Evolutionary conservation across 1,140 invertebrate genomes (phyloP).

Genomic region (Thaumatotibia leucotreta): DNA sequence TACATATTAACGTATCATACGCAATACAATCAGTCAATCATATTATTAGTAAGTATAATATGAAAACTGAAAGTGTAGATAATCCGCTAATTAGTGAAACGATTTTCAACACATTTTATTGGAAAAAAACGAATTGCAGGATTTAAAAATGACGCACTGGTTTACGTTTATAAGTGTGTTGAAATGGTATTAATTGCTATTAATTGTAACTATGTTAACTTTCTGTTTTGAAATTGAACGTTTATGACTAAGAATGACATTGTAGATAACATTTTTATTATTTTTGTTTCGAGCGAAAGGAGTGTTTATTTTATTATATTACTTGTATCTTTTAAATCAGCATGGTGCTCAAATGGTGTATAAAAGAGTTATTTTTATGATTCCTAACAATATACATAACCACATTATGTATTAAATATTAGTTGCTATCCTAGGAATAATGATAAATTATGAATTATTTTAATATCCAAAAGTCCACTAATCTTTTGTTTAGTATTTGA

Average conservation of each 20-base stretch:
- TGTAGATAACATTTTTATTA: background rate
- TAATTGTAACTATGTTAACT: background rate
- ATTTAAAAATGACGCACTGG: no score
- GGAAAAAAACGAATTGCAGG: no score
- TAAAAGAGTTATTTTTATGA: constrained; percentile 9
- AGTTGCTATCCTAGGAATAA: background rate
- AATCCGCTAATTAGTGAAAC: no score
- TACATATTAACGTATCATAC: no score
- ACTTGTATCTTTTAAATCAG: constrained; percentile 15
- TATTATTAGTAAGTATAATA: no score
- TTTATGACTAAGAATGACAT: background rate
- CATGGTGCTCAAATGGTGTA: constrained; percentile 18
- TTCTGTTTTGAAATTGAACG: background rate
- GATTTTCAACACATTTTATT: no score
- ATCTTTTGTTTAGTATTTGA: constrained; percentile 14
- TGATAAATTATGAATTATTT: constrained; percentile 15
- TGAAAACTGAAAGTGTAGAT: no score
- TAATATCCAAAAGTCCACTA: constrained; percentile 32
- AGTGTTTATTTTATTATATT: background rate
- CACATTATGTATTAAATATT: constrained; percentile 21
- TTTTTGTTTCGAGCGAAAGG: background rate
- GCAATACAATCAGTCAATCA: no score
- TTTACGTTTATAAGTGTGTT: no score
- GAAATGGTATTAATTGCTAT: no score
- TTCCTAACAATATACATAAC: constrained; percentile 16